Base-by-base conservation (phyloP, 2,888 invertebrate species). In the Plagodis dolabraria region DNA sequence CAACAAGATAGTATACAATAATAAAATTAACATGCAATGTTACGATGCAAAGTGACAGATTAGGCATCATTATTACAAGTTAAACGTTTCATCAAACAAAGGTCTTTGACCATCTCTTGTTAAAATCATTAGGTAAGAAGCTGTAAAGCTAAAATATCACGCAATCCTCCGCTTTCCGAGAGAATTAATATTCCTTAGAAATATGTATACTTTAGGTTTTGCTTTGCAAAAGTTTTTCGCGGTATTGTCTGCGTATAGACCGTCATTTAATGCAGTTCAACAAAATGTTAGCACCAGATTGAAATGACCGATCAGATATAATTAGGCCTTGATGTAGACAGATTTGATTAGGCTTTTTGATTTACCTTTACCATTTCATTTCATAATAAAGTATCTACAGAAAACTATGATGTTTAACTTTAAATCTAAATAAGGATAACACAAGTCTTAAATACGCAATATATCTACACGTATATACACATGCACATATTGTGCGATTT, bases 91-190 rank as follows among this genome's bases (percentile, higher is more conserved):
- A 12, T 11, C 54, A 55, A 49, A 49, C 70, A 68, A 70, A 71
- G 82, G 85, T 83, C 90, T 91, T 72, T 90, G 90, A 89, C 88
- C 85, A 64, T 66, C 71, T 76, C 77, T 70, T 71, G 53, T 57
- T 69, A 67, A 69, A 82, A 82, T 76, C 74, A 76, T 85, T 77
- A 83, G 77, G 72, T 77, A 81, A 80, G 84, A 87, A 89, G 91
- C 91, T 80, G 87, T 92, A 92, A 92, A 92, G 92, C 92, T 91
- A 85, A 88, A 85, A 87, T 92, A 92, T 92, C 92, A 92, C 92
- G 76, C 75, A 80, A 85, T 85, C 80, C 89, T 86, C 87, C 76
- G 71, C 76, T 70, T 72, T 60, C 62, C 63, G 72, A 84, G 89
- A 92, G 88, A 88, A 88, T 86, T 74, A 71, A 68, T 72, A 77